phyloP scores from a whole-genome alignment of 1,140 invertebrate species.

The Lordiphosa collinella region DNA sequence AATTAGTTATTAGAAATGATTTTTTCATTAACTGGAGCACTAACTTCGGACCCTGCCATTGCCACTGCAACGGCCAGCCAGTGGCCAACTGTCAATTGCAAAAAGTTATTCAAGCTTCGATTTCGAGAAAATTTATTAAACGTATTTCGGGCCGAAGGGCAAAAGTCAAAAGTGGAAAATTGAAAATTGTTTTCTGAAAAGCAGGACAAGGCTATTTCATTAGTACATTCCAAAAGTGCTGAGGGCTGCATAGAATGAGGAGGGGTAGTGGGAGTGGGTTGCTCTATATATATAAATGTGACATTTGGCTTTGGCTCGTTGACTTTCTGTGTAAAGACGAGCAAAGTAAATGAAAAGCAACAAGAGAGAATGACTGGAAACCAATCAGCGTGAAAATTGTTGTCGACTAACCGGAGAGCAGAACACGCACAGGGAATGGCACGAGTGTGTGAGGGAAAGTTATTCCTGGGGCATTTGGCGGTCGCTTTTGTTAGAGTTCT shows the following conservation, averaged over 20 bases:
- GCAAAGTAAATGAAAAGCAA: constrained; percentile 55
- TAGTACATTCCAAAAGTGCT: constrained; percentile 70
- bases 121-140: constrained; percentile 58
- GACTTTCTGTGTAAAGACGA: constrained; percentile 38
- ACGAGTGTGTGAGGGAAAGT: constrained; percentile 15
- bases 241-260: background rate
- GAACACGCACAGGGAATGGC: no score
- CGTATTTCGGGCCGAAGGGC: constrained; percentile 38
- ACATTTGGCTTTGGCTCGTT: constrained; percentile 71
- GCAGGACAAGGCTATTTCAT: constrained; percentile 64
- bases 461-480: constrained; percentile 31
- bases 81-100: constrained; percentile 36
- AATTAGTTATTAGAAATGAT: constrained; percentile 68
- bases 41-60: constrained; percentile 14
- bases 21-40: constrained; percentile 35
- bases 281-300: constrained; percentile 14
- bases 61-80: constrained; percentile 15
- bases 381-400: constrained; percentile 75
- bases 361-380: constrained; percentile 59
- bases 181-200: constrained; percentile 44
- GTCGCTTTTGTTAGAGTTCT: constrained; percentile 25
- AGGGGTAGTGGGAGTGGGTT: constrained; percentile 1
- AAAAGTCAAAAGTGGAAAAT: constrained; percentile 45
- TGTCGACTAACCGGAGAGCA: constrained; percentile 25
- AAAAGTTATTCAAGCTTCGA: constrained; percentile 36